A percentile compares a stretch with the other conserved stretches of the same genome.
Conservation (phyloP, 2,797 vertebrate genomes). For the Bucorvus abyssinicus region DNA sequence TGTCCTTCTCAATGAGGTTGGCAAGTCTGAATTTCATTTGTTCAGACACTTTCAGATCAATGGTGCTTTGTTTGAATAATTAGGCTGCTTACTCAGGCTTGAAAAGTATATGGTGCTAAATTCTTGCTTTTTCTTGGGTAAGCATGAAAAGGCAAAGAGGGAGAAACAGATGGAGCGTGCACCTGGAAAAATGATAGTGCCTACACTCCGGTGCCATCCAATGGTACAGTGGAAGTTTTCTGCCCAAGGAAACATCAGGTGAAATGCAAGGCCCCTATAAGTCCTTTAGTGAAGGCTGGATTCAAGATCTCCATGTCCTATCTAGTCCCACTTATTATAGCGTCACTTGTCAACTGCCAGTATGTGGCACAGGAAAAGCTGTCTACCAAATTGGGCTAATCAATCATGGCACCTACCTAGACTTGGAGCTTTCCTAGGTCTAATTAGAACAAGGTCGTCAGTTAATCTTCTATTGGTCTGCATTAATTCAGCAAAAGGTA, state of each 20-base stretch:
- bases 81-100: slow-evolving; percentile 23
- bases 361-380: background rate
- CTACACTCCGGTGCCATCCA: background rate
- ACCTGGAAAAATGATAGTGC: background rate
- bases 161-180: background rate
- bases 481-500: background rate
- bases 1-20: slow-evolving; percentile 19
- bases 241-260: background rate
- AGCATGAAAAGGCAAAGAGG: background rate
- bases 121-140: background rate
- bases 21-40: slow-evolving; percentile 19
- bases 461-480: background rate
- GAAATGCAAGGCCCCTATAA: background rate
- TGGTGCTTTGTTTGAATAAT: slow-evolving; percentile 55
- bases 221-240: background rate
- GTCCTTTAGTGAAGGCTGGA: background rate
- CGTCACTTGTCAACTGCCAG: background rate
- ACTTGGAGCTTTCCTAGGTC: background rate
- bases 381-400: background rate
- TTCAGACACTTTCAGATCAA: slow-evolving; percentile 33
- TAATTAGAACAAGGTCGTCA: background rate
- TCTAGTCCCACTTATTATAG: background rate
- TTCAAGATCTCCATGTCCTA: background rate
- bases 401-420: background rate
- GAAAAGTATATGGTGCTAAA: background rate